phyloP scores from a whole-genome alignment of 2,888 invertebrate species.

The Oscheius sp. region DNA sequence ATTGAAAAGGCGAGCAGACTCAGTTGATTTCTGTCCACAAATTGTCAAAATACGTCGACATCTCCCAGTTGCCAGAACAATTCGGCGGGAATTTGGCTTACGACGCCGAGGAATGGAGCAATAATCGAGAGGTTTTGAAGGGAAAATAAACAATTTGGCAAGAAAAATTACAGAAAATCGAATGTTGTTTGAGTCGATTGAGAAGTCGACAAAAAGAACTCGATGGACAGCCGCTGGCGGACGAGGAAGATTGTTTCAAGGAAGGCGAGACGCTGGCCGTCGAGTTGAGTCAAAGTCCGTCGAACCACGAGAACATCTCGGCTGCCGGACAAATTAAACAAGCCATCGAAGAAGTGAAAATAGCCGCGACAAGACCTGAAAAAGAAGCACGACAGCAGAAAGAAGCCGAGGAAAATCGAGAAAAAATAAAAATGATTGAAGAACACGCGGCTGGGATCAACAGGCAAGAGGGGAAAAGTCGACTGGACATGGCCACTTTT shows the following conservation, averaged over 20 bases:
- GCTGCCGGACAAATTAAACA: conserved; percentile 41
- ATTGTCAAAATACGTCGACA: conserved; percentile 81
- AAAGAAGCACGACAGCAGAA: conserved; percentile 35
- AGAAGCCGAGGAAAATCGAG: conserved; percentile 44
- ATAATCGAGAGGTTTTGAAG: conserved; percentile 80
- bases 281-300: conserved; percentile 19
- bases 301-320: conserved; percentile 41
- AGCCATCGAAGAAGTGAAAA: conserved; percentile 42
- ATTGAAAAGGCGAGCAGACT: conserved; percentile 78
- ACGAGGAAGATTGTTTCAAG: conserved; percentile 29
- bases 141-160: background rate
- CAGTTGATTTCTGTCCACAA: conserved; percentile 81
- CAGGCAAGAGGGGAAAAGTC: conserved; percentile 23
- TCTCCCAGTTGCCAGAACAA: conserved; percentile 81
- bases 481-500: too few relatives aligned
- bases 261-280: conserved; percentile 27
- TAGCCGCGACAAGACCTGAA: conserved; percentile 34
- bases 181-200: conserved; percentile 15
- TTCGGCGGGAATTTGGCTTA: conserved; percentile 82
- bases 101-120: conserved; percentile 83
- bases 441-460: conserved; percentile 60
- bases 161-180: conserved; percentile 29
- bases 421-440: conserved; percentile 52
- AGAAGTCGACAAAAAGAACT: conserved; percentile 8
- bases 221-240: conserved; percentile 12